phyloP scores from a whole-genome alignment of 2,113 vertebrate genomes.

The Otocyon megalotis region DNA sequence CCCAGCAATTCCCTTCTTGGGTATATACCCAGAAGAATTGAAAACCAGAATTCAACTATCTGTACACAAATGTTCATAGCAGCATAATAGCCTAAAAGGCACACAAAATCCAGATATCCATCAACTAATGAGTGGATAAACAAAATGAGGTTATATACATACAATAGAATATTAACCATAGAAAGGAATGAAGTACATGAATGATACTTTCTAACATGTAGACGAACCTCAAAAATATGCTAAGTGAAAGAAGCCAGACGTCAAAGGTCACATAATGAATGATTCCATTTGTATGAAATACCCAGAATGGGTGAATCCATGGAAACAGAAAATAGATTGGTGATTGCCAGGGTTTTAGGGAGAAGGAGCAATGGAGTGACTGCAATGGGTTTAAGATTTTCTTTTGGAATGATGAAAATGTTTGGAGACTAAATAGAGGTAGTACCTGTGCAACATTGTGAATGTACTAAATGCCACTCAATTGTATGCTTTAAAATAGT shows the following conservation, averaged over 20 bases:
- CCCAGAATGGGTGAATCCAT: neutral
- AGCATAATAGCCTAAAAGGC: neutral
- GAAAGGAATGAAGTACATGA: neutral
- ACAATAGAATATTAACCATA: neutral
- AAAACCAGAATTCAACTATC: neutral
- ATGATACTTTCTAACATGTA: neutral
- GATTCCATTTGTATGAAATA: neutral
- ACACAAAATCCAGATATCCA: neutral
- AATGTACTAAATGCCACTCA: neutral
- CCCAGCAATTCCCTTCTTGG: neutral
- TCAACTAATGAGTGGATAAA: neutral
- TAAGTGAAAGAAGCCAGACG: neutral
- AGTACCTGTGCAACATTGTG: neutral
- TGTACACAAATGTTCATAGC: slow-evolving; percentile 8
- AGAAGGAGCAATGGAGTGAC: neutral
- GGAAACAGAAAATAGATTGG: neutral
- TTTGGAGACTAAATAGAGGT: neutral
- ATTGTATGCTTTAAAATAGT: neutral
- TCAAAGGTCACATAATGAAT: no score
- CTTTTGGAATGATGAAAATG: neutral
- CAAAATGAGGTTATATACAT: neutral
- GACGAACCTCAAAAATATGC: neutral
- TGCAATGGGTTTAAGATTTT: neutral
- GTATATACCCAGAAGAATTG: neutral
- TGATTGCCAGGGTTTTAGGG: neutral